Conservation (phyloP, 2,888 invertebrate genomes). For the Pammene aurita region DNA sequence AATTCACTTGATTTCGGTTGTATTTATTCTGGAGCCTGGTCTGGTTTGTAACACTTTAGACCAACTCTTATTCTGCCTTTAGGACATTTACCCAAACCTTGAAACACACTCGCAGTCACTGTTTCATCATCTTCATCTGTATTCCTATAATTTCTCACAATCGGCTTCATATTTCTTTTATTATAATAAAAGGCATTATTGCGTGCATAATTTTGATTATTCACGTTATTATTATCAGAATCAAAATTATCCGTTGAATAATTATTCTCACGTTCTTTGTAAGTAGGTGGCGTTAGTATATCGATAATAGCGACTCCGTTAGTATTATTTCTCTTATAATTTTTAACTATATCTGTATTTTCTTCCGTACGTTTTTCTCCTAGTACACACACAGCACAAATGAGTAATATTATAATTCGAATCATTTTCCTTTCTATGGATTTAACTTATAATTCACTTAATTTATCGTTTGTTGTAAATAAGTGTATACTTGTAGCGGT, state of each 20-base stretch:
- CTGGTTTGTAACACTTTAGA: neutral
- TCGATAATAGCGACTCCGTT: neutral
- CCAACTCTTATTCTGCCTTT: slow-evolving; percentile 1
- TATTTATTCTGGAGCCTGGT: neutral
- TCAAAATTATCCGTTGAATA: neutral
- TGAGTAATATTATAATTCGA: neutral
- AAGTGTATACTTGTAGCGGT: neutral
- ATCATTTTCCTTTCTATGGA: neutral
- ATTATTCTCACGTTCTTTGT: neutral
- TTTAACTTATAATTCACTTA: neutral
- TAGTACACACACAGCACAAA: neutral
- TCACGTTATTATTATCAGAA: slow-evolving; percentile 3
- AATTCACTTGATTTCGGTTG: neutral
- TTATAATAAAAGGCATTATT: neutral
- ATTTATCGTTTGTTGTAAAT: neutral
- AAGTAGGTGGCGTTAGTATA: neutral
- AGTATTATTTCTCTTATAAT: neutral
- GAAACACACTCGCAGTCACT: neutral
- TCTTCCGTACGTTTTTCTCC: neutral
- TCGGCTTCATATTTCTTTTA: neutral
- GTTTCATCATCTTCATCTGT: neutral
- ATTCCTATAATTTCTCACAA: slow-evolving; percentile 2
- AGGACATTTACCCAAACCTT: neutral
- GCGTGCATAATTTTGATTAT: neutral
- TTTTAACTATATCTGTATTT: neutral